Evolutionary conservation across 2,797 vertebrate species (phyloP).

Genomic region (Chelon auratus): DNA sequence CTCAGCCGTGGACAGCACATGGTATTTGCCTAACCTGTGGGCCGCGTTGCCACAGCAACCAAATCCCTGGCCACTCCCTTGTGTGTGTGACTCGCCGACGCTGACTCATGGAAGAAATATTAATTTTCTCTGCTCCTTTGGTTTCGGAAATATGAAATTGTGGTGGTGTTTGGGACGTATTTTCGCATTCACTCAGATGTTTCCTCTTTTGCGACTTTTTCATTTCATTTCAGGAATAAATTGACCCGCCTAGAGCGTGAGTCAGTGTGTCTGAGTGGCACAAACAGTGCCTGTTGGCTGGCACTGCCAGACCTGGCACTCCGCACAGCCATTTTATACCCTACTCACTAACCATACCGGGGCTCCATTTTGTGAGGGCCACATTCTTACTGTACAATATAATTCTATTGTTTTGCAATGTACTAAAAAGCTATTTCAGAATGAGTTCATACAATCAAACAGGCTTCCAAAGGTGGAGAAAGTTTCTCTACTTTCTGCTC

Average conservation of each 20-base stretch:
- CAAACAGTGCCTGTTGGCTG: conserved; percentile 51
- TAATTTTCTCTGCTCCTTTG: conserved; percentile 10
- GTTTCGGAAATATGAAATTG: conserved; percentile 9
- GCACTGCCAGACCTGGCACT: conserved; percentile 51
- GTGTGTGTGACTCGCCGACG: conserved; percentile 61
- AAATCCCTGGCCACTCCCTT: conserved; percentile 78
- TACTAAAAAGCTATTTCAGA: neutral
- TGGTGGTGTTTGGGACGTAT: conserved; percentile 4
- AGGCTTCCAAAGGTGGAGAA: too few relatives aligned
- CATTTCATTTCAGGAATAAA: conserved; percentile 1
- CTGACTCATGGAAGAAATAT: conserved; percentile 80
- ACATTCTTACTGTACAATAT: neutral
- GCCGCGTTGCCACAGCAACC: conserved; percentile 77
- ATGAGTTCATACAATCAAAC: neutral
- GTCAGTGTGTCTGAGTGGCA: conserved; percentile 48
- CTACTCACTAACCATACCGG: conserved; percentile 39
- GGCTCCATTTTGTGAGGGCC: conserved; percentile 72
- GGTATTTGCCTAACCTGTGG: conserved; percentile 80
- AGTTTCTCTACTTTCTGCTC: neutral
- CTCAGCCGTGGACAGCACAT: conserved; percentile 53
- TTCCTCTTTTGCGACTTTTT: conserved; percentile 21
- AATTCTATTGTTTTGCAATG: neutral
- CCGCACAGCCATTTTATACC: conserved; percentile 77
- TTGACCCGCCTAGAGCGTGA: neutral
- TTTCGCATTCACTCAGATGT: conserved; percentile 1